Evolutionary conservation across 2,797 vertebrate genomes (phyloP), one percentile per base, ranked within the genome.

Genomic region (Sebastes diaconus): DNA sequence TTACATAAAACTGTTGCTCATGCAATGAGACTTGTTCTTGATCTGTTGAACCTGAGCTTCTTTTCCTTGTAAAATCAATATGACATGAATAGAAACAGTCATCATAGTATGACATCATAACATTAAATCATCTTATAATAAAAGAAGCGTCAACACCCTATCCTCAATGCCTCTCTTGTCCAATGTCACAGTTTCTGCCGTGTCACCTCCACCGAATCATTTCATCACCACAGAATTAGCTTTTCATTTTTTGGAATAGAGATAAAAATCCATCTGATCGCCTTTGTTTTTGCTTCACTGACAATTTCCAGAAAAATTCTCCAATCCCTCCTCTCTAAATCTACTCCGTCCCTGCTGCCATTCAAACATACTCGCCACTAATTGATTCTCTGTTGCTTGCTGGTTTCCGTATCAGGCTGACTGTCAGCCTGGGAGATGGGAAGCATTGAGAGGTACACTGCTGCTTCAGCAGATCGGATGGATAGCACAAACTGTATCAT

Each of bases 391-490:
- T 88, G 87, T 88, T 85, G 80, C 80, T 81, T 57, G 77, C 80
- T 90, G 86, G 83, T 83, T 90, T 85, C 86, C 80, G 54, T 84
- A 85, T 92, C 86, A 81, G 89, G 67, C 83, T 24, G 87, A 78
- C 89, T 88, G 90, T 94, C 93, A 94, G 90, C 79, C 32, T 36
- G 54, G 90, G 76, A 83, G 87, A 88, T 67, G 84, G 86, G 85
- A 82, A 36, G 75, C 68, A 54, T 68, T 79, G 80, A 83, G 84
- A 87, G 57, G 78, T 75, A 57, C 61, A 57, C 75, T 92, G 92
- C 93, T 86, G 88, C 74, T 84, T 95, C 94, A 94, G 93, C 93
- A 93, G 90, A 94, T 94, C 88, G 76, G 78, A 87, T 61, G 77
- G 81, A 90, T 91, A 75, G 58, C 73, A 61, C 74, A 71, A 69